Evolutionary conservation across 1,140 invertebrate species (phyloP), one percentile per base, ranked within the genome.

Genomic region (Drosophila mauritiana): DNA sequence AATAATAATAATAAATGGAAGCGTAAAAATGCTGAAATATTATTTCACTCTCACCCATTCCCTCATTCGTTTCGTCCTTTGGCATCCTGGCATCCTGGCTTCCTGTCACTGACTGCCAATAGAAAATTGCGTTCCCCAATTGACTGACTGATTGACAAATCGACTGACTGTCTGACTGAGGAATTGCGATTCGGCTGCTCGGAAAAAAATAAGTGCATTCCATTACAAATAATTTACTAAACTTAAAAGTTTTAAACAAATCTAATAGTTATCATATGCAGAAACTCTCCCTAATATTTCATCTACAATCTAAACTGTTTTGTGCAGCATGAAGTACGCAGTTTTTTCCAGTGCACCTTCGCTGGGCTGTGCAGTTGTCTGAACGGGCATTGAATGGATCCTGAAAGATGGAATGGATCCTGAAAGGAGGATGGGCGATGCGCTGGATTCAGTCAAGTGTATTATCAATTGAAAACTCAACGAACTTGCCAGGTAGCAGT

Each of bases 401-500:
- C 78, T 64, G 52, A 43, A 51, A 54, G 65, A 20, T 45, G 42
- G 70, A 70, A 78, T 70, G 46, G 65, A 54, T 63, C 54, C 78
- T 59, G 46, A 43, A 59, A 45, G 73, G 49, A 36, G 49, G 20
- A 15, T 8, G 34, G 22, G 45, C 43, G 27, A 25, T 53, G 42
- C 15, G 53, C 40, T 42, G 67, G 56, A 52, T 59, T 61, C 82
- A 86, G 83, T 86, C 78, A 88, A 86, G 78, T 82, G 82, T 82
- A 79, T 83, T 86, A 88, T 88, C 83, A 88, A 88, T 88, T 82
- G 83, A 73, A 86, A 80, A 69, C 73, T 74, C 81, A 86, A 79
- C 79, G 62, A 82, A 86, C 83, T 88, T 70, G 78, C 59, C 70
- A 79, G 80, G 61, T 79, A 62, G 42, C 64, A 52, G 20, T 49